A percentile compares a stretch with the other conserved stretches of the same genome.
Evolutionary conservation across 2,888 invertebrate genomes (phyloP).

Genomic region (Malthinus flaveolus): DNA sequence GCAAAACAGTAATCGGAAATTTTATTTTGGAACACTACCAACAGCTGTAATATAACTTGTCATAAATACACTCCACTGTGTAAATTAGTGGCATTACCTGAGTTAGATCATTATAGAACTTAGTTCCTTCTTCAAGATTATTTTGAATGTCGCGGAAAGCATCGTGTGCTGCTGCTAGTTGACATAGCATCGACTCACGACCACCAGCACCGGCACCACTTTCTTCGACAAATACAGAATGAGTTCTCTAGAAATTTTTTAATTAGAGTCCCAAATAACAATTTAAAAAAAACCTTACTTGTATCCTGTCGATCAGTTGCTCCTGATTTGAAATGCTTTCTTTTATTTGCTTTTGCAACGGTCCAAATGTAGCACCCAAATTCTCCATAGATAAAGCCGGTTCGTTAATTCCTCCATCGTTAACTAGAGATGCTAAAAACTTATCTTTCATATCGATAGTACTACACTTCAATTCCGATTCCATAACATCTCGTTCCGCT

Average conservation of each 20-base stretch:
- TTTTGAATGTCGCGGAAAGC: slow-evolving; percentile 87
- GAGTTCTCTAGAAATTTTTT: slow-evolving; percentile 53
- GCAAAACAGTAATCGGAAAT: slow-evolving; percentile 98
- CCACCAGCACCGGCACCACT: slow-evolving; percentile 66
- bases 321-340: slow-evolving; percentile 77
- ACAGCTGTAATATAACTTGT: slow-evolving; percentile 61
- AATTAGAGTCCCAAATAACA: slow-evolving; percentile 14
- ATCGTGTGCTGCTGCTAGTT: slow-evolving; percentile 89
- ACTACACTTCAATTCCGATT: slow-evolving; percentile 80
- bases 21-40: slow-evolving; percentile 96
- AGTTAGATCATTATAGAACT: slow-evolving; percentile 94
- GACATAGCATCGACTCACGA: slow-evolving; percentile 80
- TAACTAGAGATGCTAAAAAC: slow-evolving; percentile 74
- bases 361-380: slow-evolving; percentile 74
- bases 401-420: slow-evolving; percentile 80
- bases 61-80: slow-evolving; percentile 6
- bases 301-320: slow-evolving; percentile 67
- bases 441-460: slow-evolving; percentile 80
- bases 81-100: slow-evolving; percentile 56
- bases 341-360: slow-evolving; percentile 76
- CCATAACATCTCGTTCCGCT: slow-evolving; percentile 87
- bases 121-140: slow-evolving; percentile 94
- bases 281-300: slow-evolving; percentile 53
- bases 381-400: slow-evolving; percentile 71
- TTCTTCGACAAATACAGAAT: slow-evolving; percentile 65